A percentile compares a stretch with the other conserved stretches of the same genome.
Conservation (phyloP, 2,113 vertebrate genomes). For the Sapajus apella region DNA sequence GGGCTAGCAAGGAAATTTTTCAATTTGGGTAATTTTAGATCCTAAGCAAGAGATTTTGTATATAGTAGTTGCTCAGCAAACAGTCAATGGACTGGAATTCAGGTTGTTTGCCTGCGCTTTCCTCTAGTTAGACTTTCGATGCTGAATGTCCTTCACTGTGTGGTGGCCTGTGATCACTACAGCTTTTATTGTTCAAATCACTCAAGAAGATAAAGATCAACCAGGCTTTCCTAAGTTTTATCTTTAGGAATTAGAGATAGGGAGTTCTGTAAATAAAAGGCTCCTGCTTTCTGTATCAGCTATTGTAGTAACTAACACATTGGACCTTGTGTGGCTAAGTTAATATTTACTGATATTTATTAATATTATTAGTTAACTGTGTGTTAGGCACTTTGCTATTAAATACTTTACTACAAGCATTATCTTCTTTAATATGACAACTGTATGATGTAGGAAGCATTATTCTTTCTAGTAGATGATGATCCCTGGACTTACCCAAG, state of each 20-base stretch:
- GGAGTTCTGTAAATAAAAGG: background rate
- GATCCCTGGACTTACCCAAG: background rate
- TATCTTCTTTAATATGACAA: background rate
- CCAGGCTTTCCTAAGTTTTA: background rate
- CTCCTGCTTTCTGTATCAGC: background rate
- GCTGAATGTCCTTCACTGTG: background rate
- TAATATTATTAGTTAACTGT: background rate
- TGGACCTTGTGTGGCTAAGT: background rate
- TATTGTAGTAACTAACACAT: background rate
- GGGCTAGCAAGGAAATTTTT: background rate
- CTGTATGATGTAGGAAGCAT: rapidly evolving
- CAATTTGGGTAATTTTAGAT: background rate
- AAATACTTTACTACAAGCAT: background rate
- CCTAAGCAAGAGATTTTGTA: background rate
- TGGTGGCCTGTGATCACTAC: background rate
- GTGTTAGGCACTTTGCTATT: background rate
- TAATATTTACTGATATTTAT: background rate
- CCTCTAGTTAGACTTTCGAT: background rate
- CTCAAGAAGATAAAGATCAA: background rate
- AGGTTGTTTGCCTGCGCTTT: background rate
- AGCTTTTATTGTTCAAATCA: background rate
- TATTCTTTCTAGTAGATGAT: background rate
- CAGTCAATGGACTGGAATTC: background rate
- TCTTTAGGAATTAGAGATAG: background rate
- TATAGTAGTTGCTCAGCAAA: background rate